Percentiles rank a stretch among this genome's conserved stretches.
phyloP scores from a whole-genome alignment of 2,797 vertebrate species.

The Enteromius unitaeniatus region DNA sequence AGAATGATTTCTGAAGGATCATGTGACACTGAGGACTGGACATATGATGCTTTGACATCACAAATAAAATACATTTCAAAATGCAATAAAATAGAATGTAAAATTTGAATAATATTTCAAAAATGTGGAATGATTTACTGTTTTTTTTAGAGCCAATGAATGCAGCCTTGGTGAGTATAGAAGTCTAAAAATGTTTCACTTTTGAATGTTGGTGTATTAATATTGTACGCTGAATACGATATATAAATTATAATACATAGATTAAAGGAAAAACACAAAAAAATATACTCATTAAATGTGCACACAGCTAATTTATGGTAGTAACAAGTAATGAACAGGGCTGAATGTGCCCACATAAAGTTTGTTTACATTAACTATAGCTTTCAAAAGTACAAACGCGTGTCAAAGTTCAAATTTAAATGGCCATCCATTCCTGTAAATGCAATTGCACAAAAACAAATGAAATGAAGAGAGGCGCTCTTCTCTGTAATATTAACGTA shows the following conservation, averaged over 20 bases:
- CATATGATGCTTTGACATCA: background rate
- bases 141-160: background rate
- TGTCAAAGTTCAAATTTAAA: conserved; percentile 8
- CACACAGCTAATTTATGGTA: background rate
- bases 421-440: background rate
- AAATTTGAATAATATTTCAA: background rate
- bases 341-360: background rate
- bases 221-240: background rate
- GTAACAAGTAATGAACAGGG: background rate
- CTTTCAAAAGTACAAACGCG: conserved; percentile 4
- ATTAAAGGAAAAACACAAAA: background rate
- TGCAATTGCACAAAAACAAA: background rate
- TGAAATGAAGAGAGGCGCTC: background rate
- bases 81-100: background rate
- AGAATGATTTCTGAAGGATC: background rate
- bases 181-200: background rate
- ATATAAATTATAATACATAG: background rate
- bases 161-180: background rate
- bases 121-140: background rate
- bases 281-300: background rate
- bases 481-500: background rate
- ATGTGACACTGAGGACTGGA: background rate
- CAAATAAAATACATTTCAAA: background rate
- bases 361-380: background rate
- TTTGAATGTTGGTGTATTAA: background rate